These are phyloP conservation scores for Lutjanus erythropterus DNA, from an alignment of 2,113 vertebrate genomes.

Conservation along the genomic window DNA sequence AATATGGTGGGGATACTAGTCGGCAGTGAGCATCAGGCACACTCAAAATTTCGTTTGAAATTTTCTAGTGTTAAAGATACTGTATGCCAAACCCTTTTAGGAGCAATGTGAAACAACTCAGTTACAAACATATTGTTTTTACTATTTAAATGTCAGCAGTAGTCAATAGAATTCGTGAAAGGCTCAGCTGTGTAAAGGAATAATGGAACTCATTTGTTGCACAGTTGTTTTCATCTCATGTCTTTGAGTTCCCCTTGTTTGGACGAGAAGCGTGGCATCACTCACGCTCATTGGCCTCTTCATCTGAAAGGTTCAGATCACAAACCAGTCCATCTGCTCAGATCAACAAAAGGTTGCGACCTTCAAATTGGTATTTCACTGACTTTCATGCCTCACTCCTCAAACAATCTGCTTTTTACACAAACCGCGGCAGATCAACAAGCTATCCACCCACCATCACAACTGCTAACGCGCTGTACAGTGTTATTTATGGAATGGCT, in stretches of 20 bases:
- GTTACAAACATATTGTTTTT: not conserved
- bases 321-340: conserved; percentile 67
- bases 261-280: conserved; percentile 19
- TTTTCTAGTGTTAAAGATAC: not conserved
- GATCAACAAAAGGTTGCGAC: conserved; percentile 80
- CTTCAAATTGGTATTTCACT: conserved; percentile 81
- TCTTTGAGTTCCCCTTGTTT: conserved; percentile 39
- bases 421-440: conserved; percentile 39
- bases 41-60: no score
- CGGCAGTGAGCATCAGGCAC: no score
- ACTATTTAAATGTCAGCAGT: not conserved
- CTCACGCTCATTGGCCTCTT: conserved; percentile 55
- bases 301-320: conserved; percentile 69
- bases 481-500: conserved; percentile 27
- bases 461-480: conserved; percentile 3
- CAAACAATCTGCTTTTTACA: conserved; percentile 60
- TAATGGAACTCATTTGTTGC: conserved; percentile 46
- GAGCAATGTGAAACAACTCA: not conserved
- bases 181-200: not conserved
- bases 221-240: conserved; percentile 29
- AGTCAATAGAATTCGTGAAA: not conserved
- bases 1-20: no score
- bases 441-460: conserved; percentile 11
- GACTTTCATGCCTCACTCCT: conserved; percentile 74
- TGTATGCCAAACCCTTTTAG: not conserved